Evolutionary conservation across 1,140 invertebrate species (phyloP), one percentile per base, ranked within the genome.

Genomic region (Solen grandis): DNA sequence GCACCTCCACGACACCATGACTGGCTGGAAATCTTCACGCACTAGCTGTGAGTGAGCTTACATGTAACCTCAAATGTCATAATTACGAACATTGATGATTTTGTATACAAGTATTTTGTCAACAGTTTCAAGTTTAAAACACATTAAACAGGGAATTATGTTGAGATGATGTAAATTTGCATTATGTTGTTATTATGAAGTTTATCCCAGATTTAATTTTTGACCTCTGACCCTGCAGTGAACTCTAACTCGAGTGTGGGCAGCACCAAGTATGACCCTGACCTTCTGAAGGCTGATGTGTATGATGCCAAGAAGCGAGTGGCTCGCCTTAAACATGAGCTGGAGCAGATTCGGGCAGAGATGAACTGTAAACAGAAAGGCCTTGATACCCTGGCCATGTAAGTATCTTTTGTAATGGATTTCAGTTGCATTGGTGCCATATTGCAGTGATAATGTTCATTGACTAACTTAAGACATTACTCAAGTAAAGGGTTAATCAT

Each of bases 331-430:
- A 96, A 97, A 89, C 95, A 96, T 86, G 98, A 99, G 93, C 92
- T 99, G 85, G 95, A 97, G 88, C 97, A 98, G 90, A 98, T 98
- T 79, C 94, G 96, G 86, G 96, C 96, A 14, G 97, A 99, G 92
- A 97, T 99, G 93, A 95, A 95, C 46, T 96, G 96, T 88, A 98
- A 97, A 62, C 96, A 98, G 88, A 95, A 96, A 72, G 98, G 98
- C 78, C 96, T 99, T 46, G 96, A 98, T 88, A 98, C 97, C 0
- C 93, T 99, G 50, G 94, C 96, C 66, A 96, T 95, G 95, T 97
- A 93, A 94, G 94, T 94, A n/a, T n/a, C 16, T 65, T 54, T 66
- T 65, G 35, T 63, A 19, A n/a, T n/a, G n/a, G n/a, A n/a, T n/a
- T n/a, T n/a, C n/a, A 50, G 13, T 50, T 50, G 13, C 13, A 50